Evolutionary conservation across 37 sponge, comb jelly and placozoan genomes (phyloP).

Genomic region (Beroe ovata): DNA sequence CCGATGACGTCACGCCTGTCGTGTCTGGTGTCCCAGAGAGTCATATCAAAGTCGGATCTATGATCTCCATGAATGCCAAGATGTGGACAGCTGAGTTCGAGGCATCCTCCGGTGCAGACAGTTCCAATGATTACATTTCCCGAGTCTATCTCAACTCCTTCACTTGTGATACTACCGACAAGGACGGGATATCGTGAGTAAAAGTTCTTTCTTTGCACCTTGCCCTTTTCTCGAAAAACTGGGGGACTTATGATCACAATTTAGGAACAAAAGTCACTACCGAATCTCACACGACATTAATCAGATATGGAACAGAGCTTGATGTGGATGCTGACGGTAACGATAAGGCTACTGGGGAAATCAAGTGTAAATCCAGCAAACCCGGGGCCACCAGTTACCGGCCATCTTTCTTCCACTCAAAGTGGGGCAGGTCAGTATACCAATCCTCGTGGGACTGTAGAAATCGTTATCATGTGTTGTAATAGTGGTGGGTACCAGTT

Average conservation of each 20-base stretch:
- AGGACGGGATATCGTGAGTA: slow-evolving; percentile 31
- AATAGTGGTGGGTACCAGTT: too few species aligned
- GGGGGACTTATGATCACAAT: too few species aligned
- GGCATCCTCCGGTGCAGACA: background rate
- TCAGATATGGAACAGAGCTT: slow-evolving; percentile 62
- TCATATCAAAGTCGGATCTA: slow-evolving; percentile 35
- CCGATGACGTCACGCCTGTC: slow-evolving; percentile 9
- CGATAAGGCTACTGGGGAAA: background rate
- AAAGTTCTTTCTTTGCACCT: too few species aligned
- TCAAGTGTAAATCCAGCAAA: slow-evolving; percentile 23
- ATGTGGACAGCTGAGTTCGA: slow-evolving; percentile 55
- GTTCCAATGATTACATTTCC: background rate
- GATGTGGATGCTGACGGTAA: background rate
- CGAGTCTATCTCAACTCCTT: slow-evolving; percentile 42
- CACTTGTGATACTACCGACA: slow-evolving; percentile 11
- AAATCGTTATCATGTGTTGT: too few species aligned
- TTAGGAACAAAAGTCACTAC: too few species aligned
- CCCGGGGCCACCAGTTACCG: slow-evolving; percentile 64
- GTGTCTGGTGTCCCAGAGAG: background rate
- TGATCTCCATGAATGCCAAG: slow-evolving; percentile 16
- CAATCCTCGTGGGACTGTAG: too few species aligned
- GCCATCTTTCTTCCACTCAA: slow-evolving; percentile 32
- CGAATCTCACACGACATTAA: too few species aligned
- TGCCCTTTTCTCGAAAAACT: too few species aligned
- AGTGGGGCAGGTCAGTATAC: slow-evolving; percentile 62